phyloP scores from a whole-genome alignment of 1,140 invertebrate genomes.

The Philopotamus ludificatus region DNA sequence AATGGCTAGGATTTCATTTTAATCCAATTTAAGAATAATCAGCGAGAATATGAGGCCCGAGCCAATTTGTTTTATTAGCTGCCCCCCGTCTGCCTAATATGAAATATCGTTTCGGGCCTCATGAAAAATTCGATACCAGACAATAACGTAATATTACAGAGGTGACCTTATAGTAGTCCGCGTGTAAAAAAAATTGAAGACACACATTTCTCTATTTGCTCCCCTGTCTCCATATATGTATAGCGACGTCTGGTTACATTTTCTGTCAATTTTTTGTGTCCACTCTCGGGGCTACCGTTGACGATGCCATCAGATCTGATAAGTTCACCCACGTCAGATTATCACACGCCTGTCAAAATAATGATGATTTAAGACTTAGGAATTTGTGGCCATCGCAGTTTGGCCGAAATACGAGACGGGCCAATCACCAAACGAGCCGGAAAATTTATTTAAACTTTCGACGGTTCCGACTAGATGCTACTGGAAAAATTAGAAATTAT shows the following conservation, averaged over 20 bases:
- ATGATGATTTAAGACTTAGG: constrained; percentile 28
- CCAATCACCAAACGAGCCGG: too few relatives aligned
- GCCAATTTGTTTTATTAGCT: too few relatives aligned
- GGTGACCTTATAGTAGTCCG: background rate
- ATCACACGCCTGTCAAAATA: constrained; percentile 28
- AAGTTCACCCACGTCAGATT: constrained; percentile 30
- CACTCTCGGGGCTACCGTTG: background rate
- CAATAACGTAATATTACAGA: background rate
- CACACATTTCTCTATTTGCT: background rate
- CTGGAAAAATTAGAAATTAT: too few relatives aligned
- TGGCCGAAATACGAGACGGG: too few relatives aligned
- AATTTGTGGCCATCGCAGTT: too few relatives aligned
- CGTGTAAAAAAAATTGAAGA: background rate
- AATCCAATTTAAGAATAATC: too few relatives aligned
- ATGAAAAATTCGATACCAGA: background rate
- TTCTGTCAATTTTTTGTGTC: background rate
- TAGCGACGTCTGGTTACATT: background rate
- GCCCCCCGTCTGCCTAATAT: too few relatives aligned
- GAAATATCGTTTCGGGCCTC: background rate
- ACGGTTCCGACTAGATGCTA: too few relatives aligned
- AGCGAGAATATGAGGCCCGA: too few relatives aligned
- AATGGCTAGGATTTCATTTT: too few relatives aligned
- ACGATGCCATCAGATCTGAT: constrained; percentile 26
- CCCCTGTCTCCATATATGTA: background rate
- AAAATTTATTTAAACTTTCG: too few relatives aligned